Percentiles rank a stretch among this genome's conserved stretches.
Evolutionary conservation across 92 coral and sea anemone genomes (phyloP).

Genomic region (Anthopleura xanthogrammica): DNA sequence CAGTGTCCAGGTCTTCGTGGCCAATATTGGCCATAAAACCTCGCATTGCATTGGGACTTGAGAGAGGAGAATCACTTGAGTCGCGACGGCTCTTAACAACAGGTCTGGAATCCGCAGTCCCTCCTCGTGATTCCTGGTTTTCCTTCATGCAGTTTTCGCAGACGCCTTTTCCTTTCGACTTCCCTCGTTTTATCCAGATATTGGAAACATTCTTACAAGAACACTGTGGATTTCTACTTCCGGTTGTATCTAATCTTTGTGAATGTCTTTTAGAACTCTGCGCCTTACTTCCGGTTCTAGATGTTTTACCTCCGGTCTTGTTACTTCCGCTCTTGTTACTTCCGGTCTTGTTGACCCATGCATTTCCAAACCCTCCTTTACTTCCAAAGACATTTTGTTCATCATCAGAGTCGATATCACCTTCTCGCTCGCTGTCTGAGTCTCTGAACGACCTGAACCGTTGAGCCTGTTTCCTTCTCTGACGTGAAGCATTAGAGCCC

Average conservation of each 20-base stretch:
- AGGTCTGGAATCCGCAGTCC: conserved; percentile 26
- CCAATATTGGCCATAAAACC: conserved; percentile 46
- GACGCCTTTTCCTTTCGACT: conserved; percentile 30
- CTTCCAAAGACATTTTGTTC: conserved; percentile 63
- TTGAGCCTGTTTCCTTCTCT: conserved; percentile 46
- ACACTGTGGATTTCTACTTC: conserved; percentile 42
- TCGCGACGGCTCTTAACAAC: conserved; percentile 62
- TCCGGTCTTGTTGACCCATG: conserved; percentile 70
- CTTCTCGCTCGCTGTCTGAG: conserved; percentile 77
- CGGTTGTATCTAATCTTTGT: conserved; percentile 36
- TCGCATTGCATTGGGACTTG: conserved; percentile 58
- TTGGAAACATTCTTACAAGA: conserved; percentile 66
- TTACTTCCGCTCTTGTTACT: background rate
- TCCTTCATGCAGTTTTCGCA: conserved; percentile 48
- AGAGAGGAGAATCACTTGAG: conserved; percentile 66
- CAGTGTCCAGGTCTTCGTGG: conserved; percentile 51
- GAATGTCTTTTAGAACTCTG: conserved; percentile 13
- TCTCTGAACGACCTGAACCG: conserved; percentile 82
- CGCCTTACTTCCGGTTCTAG: conserved; percentile 9
- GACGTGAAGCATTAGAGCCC: conserved; percentile 31
- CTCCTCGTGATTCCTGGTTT: conserved; percentile 14
- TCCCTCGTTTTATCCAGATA: conserved; percentile 71
- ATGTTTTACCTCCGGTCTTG: conserved; percentile 27
- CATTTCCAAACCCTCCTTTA: conserved; percentile 57
- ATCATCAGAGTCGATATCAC: conserved; percentile 78